Conservation (phyloP, 2,888 invertebrate genomes). For the Drosophila mettleri region DNA sequence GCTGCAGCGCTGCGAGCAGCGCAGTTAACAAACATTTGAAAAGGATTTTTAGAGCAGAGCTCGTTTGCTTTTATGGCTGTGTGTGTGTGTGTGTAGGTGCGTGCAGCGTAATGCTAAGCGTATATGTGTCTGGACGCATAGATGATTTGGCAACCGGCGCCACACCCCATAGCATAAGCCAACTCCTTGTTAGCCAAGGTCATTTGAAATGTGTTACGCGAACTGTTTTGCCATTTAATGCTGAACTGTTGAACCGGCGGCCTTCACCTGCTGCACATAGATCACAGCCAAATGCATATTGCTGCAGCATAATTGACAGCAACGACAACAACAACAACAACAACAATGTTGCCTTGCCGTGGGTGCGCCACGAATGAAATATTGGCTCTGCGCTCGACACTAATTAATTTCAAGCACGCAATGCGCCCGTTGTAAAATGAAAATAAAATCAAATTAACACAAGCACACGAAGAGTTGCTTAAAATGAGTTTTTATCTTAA, state of each 20-base stretch:
- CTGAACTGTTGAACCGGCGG: conserved; percentile 44
- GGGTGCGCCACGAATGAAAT: conserved; percentile 10
- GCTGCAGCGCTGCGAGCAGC: conserved; percentile 41
- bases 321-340: conserved; percentile 8
- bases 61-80: not conserved
- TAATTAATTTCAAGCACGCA: conserved; percentile 72
- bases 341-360: conserved; percentile 8
- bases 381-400: conserved; percentile 18
- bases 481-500: conserved; percentile 48
- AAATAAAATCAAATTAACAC: conserved; percentile 23
- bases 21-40: conserved; percentile 16
- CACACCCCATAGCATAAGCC: conserved; percentile 35
- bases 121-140: conserved; percentile 38
- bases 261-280: conserved; percentile 26
- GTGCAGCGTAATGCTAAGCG: conserved; percentile 28
- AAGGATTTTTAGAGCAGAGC: conserved; percentile 19
- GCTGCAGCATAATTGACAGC: conserved; percentile 18
- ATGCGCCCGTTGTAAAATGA: conserved; percentile 40
- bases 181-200: conserved; percentile 35
- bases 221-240: conserved; percentile 13
- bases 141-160: conserved; percentile 37
- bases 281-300: conserved; percentile 18
- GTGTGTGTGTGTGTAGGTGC: conserved; percentile 1
- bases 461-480: not conserved
- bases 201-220: conserved; percentile 22